Conservation (phyloP, 2,113 vertebrate genomes). For the Rafetus swinhoei region DNA sequence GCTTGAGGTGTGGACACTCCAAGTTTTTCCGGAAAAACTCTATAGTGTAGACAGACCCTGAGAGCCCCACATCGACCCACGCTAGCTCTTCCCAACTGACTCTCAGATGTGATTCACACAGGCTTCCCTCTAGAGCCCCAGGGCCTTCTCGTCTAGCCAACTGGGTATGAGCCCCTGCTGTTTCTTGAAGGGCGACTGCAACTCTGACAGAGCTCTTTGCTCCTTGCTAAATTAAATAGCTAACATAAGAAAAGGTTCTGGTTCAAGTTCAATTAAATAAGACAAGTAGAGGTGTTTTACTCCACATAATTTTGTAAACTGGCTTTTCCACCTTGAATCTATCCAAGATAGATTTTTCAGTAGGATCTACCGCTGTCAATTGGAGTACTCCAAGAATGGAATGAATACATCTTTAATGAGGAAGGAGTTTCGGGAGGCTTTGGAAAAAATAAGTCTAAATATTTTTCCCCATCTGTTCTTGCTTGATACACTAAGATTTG, state of each 20-base stretch:
- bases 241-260: not conserved
- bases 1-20: no score
- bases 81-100: not conserved
- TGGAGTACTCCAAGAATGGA: not conserved
- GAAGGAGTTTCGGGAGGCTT: not conserved
- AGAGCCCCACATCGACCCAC: not conserved
- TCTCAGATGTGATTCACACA: not conserved
- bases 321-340: not conserved
- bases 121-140: not conserved
- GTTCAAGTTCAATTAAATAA: not conserved
- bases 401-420: conserved; percentile 23
- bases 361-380: not conserved
- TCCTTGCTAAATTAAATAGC: not conserved
- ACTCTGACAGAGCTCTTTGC: not conserved
- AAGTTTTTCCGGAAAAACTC: no score
- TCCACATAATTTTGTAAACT: not conserved
- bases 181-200: not conserved
- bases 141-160: not conserved
- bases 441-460: conserved; percentile 52
- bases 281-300: not conserved
- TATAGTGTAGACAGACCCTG: no score
- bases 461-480: conserved; percentile 48
- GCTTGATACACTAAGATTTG: conserved; percentile 7
- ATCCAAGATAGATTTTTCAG: conserved; percentile 24
- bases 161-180: not conserved